A percentile compares a stretch with the other conserved stretches of the same genome.
These are phyloP conservation scores for Leptoteleia sp. DNA, from an alignment of 1,140 invertebrate genomes.

Conservation along the genomic window DNA sequence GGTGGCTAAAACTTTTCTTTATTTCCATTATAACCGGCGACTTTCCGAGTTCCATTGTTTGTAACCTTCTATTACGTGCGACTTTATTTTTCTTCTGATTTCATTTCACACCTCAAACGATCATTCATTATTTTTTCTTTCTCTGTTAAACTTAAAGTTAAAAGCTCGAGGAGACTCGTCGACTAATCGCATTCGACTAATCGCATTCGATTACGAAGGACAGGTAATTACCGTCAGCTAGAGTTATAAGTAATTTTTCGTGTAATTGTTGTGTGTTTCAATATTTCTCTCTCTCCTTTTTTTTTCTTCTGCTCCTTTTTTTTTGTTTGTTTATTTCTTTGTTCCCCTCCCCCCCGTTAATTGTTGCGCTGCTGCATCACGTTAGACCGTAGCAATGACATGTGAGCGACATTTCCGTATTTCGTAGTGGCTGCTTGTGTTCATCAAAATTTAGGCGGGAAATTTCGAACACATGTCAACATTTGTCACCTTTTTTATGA, in stretches of 20 bases:
- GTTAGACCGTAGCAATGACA: conserved; percentile 39
- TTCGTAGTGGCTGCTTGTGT: no score
- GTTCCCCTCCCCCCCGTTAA: no score
- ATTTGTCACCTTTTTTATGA: no score
- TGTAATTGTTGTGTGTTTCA: conserved; percentile 67
- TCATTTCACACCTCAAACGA: conserved; percentile 2
- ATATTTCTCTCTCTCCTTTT: no score
- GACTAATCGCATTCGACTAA: conserved; percentile 33
- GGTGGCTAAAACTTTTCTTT: background rate
- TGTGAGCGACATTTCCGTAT: no score
- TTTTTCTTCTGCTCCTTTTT: no score
- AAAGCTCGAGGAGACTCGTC: conserved; percentile 26
- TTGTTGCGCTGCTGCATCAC: conserved; percentile 49
- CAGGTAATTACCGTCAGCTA: conserved; percentile 78
- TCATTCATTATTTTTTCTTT: conserved; percentile 1
- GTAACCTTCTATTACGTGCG: conserved; percentile 2
- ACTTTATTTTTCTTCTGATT: background rate
- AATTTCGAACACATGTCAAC: no score
- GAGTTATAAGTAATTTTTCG: conserved; percentile 63
- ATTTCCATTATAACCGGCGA: conserved; percentile 12
- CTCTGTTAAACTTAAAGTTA: no score
- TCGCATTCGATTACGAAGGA: conserved; percentile 34
- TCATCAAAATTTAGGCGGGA: no score
- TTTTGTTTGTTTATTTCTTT: conserved; percentile 64
- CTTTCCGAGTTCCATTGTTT: conserved; percentile 10